Evolutionary conservation across 2,888 invertebrate genomes (phyloP).

Genomic region (Pedicia rivosa): DNA sequence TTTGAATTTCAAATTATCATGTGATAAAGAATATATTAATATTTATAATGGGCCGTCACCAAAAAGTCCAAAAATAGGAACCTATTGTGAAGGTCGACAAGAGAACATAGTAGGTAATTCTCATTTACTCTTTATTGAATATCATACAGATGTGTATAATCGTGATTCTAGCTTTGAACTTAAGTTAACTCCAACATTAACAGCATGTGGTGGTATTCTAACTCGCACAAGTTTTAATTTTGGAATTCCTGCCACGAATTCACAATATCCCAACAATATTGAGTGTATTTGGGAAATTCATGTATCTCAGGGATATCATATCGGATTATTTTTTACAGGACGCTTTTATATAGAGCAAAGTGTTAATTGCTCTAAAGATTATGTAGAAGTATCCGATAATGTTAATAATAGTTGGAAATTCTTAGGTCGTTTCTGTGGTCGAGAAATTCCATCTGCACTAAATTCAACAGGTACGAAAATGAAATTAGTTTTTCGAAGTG

Average conservation of each 20-base stretch:
- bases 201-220: conserved; percentile 53
- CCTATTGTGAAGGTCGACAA: conserved; percentile 37
- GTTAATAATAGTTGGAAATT: conserved; percentile 33
- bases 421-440: conserved; percentile 46
- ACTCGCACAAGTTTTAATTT: conserved; percentile 11
- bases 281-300: conserved; percentile 69
- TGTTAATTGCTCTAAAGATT: conserved; percentile 58
- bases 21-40: conserved; percentile 37
- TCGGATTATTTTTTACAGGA: conserved; percentile 48
- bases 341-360: conserved; percentile 61
- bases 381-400: conserved; percentile 49
- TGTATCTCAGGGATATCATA: conserved; percentile 44
- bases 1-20: conserved; percentile 38
- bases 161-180: conserved; percentile 21
- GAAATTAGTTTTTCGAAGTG: conserved; percentile 55
- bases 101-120: conserved; percentile 21
- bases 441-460: conserved; percentile 35
- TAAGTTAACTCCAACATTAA: conserved; percentile 17
- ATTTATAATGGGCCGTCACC: conserved; percentile 35
- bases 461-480: conserved; percentile 48
- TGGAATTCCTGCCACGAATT: conserved; percentile 3
- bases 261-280: conserved; percentile 47
- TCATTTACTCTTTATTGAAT: conserved; percentile 46
- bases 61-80: conserved; percentile 35
- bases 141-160: conserved; percentile 36